Percentiles rank a stretch among this genome's conserved stretches.
Conservation (phyloP, 2,113 vertebrate genomes). For the Cochlearius cochlearius region DNA sequence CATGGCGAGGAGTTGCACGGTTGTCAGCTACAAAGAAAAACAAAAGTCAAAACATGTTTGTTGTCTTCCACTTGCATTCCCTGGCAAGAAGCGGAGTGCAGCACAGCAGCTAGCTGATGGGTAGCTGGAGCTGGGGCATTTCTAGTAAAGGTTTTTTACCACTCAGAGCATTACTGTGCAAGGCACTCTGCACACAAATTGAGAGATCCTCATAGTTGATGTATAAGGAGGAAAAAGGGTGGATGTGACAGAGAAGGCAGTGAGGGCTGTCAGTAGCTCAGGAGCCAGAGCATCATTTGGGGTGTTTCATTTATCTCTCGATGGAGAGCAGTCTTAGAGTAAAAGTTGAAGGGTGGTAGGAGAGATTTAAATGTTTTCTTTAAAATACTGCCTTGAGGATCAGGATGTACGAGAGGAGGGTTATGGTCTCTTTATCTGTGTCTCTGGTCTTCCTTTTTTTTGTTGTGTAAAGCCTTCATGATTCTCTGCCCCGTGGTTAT, state of each 20-base stretch:
- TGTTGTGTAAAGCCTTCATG: neutral
- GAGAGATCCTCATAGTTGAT: neutral
- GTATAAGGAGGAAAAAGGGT: neutral
- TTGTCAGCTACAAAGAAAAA: constrained; percentile 13
- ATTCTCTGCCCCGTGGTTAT: neutral
- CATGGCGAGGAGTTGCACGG: constrained; percentile 3
- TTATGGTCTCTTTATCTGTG: neutral
- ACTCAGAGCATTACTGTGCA: neutral
- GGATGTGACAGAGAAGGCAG: neutral
- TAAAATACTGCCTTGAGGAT: neutral
- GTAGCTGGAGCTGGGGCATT: neutral
- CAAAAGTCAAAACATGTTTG: neutral
- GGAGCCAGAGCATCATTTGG: rapidly evolving
- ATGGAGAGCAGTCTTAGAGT: neutral
- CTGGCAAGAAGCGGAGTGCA: neutral
- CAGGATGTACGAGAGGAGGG: neutral
- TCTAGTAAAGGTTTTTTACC: neutral
- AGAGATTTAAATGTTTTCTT: neutral
- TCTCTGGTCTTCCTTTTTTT: neutral
- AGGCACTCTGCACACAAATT: neutral
- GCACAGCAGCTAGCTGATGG: neutral
- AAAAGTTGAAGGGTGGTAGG: neutral
- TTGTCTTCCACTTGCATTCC: constrained; percentile 7
- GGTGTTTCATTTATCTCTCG: neutral
- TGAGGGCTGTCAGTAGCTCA: neutral